These are phyloP conservation scores for Octopus bimaculoides DNA, from an alignment of 1,140 invertebrate species.

Conservation along the genomic window DNA sequence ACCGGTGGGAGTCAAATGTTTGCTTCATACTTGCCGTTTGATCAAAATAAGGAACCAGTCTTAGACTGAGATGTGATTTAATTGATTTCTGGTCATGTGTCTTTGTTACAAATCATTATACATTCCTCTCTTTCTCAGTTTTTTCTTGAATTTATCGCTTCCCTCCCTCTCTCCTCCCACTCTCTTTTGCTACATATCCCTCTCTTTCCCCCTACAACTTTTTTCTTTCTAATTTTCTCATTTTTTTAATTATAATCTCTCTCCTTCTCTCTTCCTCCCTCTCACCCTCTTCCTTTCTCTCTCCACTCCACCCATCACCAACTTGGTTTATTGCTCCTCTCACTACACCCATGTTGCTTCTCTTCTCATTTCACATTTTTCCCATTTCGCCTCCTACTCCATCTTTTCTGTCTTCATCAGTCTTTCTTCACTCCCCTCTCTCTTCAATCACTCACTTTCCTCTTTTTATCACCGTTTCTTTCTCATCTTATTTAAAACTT, in stretches of 20 bases:
- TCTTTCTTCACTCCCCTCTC: neutral
- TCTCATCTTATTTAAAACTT: too few species aligned
- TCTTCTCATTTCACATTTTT: neutral
- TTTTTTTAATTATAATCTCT: neutral
- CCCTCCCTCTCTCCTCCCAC: neutral
- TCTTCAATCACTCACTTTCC: neutral
- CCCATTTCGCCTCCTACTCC: neutral
- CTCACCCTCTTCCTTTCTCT: neutral
- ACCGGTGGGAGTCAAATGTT: too few species aligned
- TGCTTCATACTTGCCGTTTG: too few species aligned
- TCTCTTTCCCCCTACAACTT: neutral
- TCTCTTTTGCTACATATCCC: neutral
- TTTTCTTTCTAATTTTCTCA: neutral
- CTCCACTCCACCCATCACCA: neutral
- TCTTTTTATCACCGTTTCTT: neutral
- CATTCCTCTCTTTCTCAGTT: neutral
- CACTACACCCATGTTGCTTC: neutral
- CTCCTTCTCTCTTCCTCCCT: neutral
- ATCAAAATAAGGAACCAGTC: too few species aligned
- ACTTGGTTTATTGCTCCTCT: neutral
- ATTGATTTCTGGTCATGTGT: too few species aligned
- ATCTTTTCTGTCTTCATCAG: neutral
- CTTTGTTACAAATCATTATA: too few species aligned
- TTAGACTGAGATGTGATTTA: too few species aligned
- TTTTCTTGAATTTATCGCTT: neutral